Base-by-base conservation (phyloP, 2,888 invertebrate genomes). In the Eustalomyia histrio region DNA sequence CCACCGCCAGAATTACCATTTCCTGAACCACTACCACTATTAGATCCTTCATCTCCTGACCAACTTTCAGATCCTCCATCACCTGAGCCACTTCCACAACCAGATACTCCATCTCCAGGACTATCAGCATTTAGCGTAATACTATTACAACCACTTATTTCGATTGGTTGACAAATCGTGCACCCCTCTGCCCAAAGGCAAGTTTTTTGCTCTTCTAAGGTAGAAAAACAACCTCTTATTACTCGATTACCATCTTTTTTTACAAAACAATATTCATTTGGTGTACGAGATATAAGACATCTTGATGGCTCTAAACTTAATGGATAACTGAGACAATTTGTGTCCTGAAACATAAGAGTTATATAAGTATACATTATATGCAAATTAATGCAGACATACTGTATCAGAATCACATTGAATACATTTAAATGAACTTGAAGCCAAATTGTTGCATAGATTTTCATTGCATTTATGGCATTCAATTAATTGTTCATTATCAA, bases 401-500 rank as follows among this genome's bases (percentile, higher is more conserved):
- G 64, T 83, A 24, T 80, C 83, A 2, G 90, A 88, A 82, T 88
- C 85, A 35, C 90, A 90, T 78, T 87, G 86, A 29, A 90, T 76
- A 80, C 90, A 90, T 35, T 86, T 83, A 14, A 84, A 86, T 14
- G 84, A 83, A 0, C 52, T 57, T 0, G 87, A 84, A 8, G 88
- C 88, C 10, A 87, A 78, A 69, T 84, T 85, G 64, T 90, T 90
- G 84, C 90, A 90, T 0, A 84, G 76, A 76, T 88, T 83, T 35
- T 85, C 82, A 67, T 85, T 87, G 80, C 90, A 89, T 50, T 87
- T 88, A 80, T 86, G 85, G 39, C 89, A 89, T 12, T 80, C 84
- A 1, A 7, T 12, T 16, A 8, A 14, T 47, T 61, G 18, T 6
- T n/a, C 10, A n/a, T 8, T 35, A 1, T 72, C 53, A 18, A 5